These are phyloP conservation scores for Nemapogon koenigi DNA, from an alignment of 2,888 invertebrate species.

Conservation along the genomic window DNA sequence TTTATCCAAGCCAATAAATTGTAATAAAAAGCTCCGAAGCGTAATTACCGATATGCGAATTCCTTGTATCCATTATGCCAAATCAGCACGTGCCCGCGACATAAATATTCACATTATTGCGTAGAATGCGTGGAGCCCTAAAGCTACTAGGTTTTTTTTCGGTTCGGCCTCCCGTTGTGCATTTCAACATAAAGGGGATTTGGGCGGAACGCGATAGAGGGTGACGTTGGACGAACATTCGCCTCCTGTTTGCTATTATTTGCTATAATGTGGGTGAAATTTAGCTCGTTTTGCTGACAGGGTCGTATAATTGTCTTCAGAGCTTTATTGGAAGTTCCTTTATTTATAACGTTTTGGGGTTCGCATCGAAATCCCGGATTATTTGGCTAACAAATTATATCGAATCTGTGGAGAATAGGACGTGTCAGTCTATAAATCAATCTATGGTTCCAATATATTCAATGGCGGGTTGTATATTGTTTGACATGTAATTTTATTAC, in stretches of 20 bases:
- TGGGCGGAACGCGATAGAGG: slow-evolving; percentile 51
- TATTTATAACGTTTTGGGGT: slow-evolving; percentile 32
- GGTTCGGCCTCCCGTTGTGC: slow-evolving; percentile 48
- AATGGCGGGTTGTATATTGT: slow-evolving; percentile 1
- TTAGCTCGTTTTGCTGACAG: slow-evolving; percentile 47
- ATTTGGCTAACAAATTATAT: slow-evolving; percentile 64
- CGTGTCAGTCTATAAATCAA: slow-evolving; percentile 58
- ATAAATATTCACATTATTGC: slow-evolving; percentile 61
- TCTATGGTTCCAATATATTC: slow-evolving; percentile 11
- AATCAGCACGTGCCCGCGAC: slow-evolving; percentile 55
- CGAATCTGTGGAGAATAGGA: slow-evolving; percentile 56
- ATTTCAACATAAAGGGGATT: slow-evolving; percentile 54
- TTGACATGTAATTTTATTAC: too few relatives aligned
- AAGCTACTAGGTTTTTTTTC: slow-evolving; percentile 34
- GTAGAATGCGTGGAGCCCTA: slow-evolving; percentile 30
- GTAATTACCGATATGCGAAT: slow-evolving; percentile 54
- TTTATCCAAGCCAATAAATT: slow-evolving; percentile 18
- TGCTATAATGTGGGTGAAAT: slow-evolving; percentile 61
- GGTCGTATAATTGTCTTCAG: slow-evolving; percentile 50
- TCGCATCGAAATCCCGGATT: slow-evolving; percentile 55
- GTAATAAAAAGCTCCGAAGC: slow-evolving; percentile 23
- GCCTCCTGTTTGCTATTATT: slow-evolving; percentile 59
- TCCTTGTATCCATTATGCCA: slow-evolving; percentile 48
- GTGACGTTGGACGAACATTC: slow-evolving; percentile 36
- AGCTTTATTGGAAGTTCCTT: slow-evolving; percentile 41